phyloP scores from a whole-genome alignment of 2,888 invertebrate species.

The Cosmia trapezina region DNA sequence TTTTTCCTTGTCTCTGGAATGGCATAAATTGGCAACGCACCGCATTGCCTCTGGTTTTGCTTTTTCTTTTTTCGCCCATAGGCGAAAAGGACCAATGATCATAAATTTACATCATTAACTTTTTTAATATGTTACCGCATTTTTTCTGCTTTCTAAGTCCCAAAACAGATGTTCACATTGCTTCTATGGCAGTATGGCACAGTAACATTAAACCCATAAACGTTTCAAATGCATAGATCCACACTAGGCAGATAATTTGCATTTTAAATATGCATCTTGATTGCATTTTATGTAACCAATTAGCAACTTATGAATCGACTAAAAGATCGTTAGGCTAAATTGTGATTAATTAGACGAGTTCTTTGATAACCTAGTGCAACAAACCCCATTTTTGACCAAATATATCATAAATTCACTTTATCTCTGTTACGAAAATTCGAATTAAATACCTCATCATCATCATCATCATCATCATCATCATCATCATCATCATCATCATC shows the following conservation, averaged over 20 bases:
- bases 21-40: no score
- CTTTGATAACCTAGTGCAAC: slow-evolving; percentile 1
- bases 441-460: neutral
- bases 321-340: neutral
- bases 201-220: neutral
- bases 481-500: neutral
- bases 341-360: neutral
- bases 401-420: no score
- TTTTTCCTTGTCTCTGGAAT: no score
- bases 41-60: no score
- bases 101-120: no score
- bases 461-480: neutral
- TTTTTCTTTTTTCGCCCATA: no score
- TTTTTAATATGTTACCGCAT: no score
- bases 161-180: no score
- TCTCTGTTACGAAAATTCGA: neutral
- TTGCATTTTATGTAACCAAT: slow-evolving; percentile 7
- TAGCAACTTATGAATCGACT: neutral
- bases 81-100: no score
- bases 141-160: no score
- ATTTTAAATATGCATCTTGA: slow-evolving; percentile 7
- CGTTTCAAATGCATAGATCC: neutral
- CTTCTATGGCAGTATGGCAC: neutral
- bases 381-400: neutral
- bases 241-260: slow-evolving; percentile 10